Percentiles rank a stretch among this genome's conserved stretches.
Conservation (phyloP, 2,888 invertebrate species). For the Zhuqinia jingwanae region DNA sequence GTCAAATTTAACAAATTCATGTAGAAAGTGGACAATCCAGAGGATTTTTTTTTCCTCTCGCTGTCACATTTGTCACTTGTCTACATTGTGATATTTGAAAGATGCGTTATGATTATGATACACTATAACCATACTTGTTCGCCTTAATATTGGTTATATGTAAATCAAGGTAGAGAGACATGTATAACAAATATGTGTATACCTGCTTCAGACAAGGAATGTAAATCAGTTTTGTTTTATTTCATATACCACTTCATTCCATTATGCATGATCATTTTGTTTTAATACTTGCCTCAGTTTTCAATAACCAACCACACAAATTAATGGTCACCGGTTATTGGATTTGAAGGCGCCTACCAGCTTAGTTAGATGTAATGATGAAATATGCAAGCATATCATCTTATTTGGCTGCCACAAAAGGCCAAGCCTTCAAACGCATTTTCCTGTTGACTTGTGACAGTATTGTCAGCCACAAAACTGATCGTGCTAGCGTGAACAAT, state of each 20-base stretch:
- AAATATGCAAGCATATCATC: neutral
- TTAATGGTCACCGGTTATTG: constrained; percentile 53
- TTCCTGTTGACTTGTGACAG: no score
- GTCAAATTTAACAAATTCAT: constrained; percentile 59
- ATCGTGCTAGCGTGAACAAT: neutral
- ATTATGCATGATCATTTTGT: neutral
- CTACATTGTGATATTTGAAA: constrained; percentile 24
- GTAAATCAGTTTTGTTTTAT: constrained; percentile 19
- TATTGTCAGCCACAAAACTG: no score
- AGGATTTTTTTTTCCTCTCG: constrained; percentile 58
- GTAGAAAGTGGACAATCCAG: constrained; percentile 68
- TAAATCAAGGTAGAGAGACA: neutral
- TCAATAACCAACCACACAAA: constrained; percentile 14
- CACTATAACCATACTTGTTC: neutral
- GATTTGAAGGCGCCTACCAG: neutral
- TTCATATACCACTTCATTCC: neutral
- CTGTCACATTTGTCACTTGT: constrained; percentile 57
- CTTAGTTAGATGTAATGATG: neutral
- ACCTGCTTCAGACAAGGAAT: no score
- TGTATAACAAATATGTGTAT: no score
- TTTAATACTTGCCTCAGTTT: constrained; percentile 18
- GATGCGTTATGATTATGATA: neutral
- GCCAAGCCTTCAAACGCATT: no score
- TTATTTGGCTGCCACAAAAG: neutral
- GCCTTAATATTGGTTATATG: neutral